These are phyloP conservation scores for Drosophila azteca DNA, from an alignment of 1,140 invertebrate genomes.

Conservation along the genomic window DNA sequence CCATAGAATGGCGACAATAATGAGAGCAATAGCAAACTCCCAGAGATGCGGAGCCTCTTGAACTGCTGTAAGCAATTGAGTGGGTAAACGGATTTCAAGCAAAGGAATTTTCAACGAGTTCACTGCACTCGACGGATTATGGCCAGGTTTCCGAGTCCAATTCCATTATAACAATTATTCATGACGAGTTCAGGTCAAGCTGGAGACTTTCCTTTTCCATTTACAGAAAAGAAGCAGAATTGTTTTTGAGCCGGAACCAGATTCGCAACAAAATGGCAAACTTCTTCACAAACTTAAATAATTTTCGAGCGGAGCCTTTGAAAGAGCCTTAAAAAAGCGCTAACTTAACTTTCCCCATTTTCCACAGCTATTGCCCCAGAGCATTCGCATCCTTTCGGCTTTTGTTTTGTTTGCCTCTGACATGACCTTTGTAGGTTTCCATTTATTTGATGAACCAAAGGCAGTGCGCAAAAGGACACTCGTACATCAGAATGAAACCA, in stretches of 20 bases:
- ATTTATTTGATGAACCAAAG: slow-evolving; percentile 18
- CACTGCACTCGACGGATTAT: slow-evolving; percentile 37
- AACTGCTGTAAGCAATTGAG: slow-evolving; percentile 35
- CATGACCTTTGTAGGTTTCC: slow-evolving; percentile 36
- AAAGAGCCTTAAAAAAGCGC: slow-evolving; percentile 61
- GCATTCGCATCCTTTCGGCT: slow-evolving; percentile 19
- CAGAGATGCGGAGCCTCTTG: slow-evolving; percentile 1
- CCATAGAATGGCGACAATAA: slow-evolving; percentile 59
- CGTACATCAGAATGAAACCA: slow-evolving; percentile 35
- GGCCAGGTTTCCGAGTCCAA: slow-evolving; percentile 13
- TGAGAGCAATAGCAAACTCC: slow-evolving; percentile 16
- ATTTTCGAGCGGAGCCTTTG: slow-evolving; percentile 60
- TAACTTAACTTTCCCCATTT: slow-evolving; percentile 24
- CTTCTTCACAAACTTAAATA: slow-evolving; percentile 50
- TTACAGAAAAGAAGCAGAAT: slow-evolving; percentile 1
- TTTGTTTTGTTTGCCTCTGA: slow-evolving; percentile 40
- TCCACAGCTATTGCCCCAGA: slow-evolving; percentile 9
- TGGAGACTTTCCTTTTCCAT: slow-evolving; percentile 20
- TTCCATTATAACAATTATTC: slow-evolving; percentile 63
- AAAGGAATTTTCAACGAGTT: slow-evolving; percentile 28
- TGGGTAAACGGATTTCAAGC: slow-evolving; percentile 42
- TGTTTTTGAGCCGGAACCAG: slow-evolving; percentile 28
- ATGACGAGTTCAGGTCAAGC: slow-evolving; percentile 53
- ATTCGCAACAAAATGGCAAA: slow-evolving; percentile 23
- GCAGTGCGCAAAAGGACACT: slow-evolving; percentile 1